These are phyloP conservation scores for Agriotes lineatus DNA, from an alignment of 2,888 invertebrate species.

Conservation along the genomic window DNA sequence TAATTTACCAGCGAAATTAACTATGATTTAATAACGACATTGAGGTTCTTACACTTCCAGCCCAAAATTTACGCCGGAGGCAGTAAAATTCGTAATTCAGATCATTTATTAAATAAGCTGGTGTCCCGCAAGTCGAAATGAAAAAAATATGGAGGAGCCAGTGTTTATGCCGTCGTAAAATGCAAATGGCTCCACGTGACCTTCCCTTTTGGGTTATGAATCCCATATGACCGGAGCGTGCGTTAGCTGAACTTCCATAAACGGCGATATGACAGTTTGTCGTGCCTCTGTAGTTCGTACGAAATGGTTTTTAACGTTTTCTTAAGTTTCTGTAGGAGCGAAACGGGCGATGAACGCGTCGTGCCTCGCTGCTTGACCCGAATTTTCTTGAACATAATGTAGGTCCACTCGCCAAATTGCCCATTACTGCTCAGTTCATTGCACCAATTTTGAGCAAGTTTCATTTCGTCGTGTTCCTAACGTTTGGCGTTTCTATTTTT, in stretches of 20 bases:
- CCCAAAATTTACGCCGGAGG: constrained; percentile 3
- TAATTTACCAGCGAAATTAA: constrained; percentile 31
- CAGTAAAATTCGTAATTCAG: constrained; percentile 14
- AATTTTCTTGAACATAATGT: constrained; percentile 31
- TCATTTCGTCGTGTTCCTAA: constrained; percentile 24
- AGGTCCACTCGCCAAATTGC: constrained; percentile 43
- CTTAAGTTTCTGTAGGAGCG: constrained; percentile 20
- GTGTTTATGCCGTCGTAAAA: constrained; percentile 41
- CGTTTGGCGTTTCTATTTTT: constrained; percentile 34
- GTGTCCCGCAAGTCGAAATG: constrained; percentile 23
- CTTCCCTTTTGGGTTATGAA: constrained; percentile 41
- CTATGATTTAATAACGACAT: constrained; percentile 21
- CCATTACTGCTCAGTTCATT: constrained; percentile 43
- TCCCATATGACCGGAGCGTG: constrained; percentile 40
- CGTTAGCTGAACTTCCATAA: constrained; percentile 34
- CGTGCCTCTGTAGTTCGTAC: constrained; percentile 33
- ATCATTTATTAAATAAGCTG: constrained; percentile 26
- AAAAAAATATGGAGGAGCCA: constrained; percentile 27
- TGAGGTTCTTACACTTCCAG: constrained; percentile 16
- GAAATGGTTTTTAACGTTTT: constrained; percentile 34
- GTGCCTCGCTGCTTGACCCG: constrained; percentile 11
- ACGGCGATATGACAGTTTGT: constrained; percentile 39
- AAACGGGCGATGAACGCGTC: constrained; percentile 9
- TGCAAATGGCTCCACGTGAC: constrained; percentile 42
- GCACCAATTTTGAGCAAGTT: constrained; percentile 37